Evolutionary conservation across 2,888 invertebrate species (phyloP).

Genomic region (Plebejus melissa): DNA sequence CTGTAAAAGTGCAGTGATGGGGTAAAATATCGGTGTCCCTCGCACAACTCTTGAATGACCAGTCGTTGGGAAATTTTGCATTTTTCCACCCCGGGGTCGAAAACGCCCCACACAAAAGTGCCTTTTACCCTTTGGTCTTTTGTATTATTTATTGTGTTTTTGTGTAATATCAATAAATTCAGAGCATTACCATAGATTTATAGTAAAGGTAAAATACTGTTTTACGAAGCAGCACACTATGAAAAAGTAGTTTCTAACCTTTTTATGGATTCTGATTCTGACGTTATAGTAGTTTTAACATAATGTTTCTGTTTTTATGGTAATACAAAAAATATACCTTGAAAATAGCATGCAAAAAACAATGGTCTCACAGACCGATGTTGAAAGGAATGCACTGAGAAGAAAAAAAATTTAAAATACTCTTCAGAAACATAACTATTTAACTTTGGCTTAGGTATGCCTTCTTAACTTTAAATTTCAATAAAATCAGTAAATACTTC

Average conservation of each 20-base stretch:
- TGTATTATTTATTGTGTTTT: slow-evolving; percentile 61
- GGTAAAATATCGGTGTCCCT: slow-evolving; percentile 68
- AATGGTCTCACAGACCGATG: too few species aligned
- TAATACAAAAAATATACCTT: background rate
- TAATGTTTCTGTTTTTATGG: background rate
- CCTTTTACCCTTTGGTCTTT: slow-evolving; percentile 60
- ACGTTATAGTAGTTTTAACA: background rate
- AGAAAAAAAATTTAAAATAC: too few species aligned
- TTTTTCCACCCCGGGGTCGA: slow-evolving; percentile 46
- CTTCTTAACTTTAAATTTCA: too few species aligned
- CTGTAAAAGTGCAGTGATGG: slow-evolving; percentile 65
- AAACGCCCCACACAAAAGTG: slow-evolving; percentile 58
- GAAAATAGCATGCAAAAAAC: too few species aligned
- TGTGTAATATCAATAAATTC: slow-evolving; percentile 66
- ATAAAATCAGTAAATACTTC: background rate
- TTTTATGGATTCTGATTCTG: background rate
- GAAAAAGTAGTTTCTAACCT: slow-evolving; percentile 11
- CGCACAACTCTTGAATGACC: slow-evolving; percentile 64
- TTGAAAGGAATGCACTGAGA: too few species aligned
- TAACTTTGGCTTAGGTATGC: too few species aligned
- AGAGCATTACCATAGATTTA: slow-evolving; percentile 63
- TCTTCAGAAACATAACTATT: too few species aligned
- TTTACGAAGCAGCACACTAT: background rate
- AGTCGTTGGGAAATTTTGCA: slow-evolving; percentile 63
- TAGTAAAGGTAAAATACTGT: slow-evolving; percentile 34